These are phyloP conservation scores for Loriculus beryllinus DNA, from an alignment of 2,797 vertebrate genomes.

Conservation along the genomic window DNA sequence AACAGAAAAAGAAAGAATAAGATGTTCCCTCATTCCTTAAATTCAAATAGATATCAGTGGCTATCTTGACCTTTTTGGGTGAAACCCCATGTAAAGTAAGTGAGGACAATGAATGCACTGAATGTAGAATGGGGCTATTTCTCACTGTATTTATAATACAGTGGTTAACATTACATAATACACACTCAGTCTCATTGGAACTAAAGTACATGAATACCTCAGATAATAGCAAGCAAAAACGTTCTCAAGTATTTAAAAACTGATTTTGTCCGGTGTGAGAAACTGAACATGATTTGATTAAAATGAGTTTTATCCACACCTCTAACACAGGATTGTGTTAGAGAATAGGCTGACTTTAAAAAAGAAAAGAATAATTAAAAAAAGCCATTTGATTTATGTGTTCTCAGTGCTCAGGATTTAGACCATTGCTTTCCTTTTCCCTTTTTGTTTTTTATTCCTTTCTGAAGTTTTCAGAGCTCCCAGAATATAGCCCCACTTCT, in stretches of 20 bases:
- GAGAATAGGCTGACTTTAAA: neutral
- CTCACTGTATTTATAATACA: neutral
- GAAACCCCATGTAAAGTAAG: neutral
- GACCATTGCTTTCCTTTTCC: neutral
- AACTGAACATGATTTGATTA: neutral
- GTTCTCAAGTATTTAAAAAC: neutral
- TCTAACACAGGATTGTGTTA: neutral
- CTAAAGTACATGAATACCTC: neutral
- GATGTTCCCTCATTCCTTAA: neutral
- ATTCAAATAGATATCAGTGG: conserved; percentile 22
- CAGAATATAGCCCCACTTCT: neutral
- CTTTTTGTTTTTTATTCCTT: neutral
- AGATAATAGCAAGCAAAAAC: neutral
- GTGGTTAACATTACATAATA: neutral
- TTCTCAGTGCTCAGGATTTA: neutral
- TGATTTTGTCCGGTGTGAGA: neutral
- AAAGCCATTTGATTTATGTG: neutral
- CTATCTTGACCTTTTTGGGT: conserved; percentile 26
- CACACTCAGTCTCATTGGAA: neutral
- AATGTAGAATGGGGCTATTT: neutral
- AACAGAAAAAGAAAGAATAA: neutral
- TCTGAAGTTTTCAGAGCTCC: neutral
- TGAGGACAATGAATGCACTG: neutral
- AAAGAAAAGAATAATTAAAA: neutral
- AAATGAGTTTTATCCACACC: neutral